Base-by-base conservation (phyloP, 1,140 invertebrate species). In the Brachionus calyciflorus region DNA sequence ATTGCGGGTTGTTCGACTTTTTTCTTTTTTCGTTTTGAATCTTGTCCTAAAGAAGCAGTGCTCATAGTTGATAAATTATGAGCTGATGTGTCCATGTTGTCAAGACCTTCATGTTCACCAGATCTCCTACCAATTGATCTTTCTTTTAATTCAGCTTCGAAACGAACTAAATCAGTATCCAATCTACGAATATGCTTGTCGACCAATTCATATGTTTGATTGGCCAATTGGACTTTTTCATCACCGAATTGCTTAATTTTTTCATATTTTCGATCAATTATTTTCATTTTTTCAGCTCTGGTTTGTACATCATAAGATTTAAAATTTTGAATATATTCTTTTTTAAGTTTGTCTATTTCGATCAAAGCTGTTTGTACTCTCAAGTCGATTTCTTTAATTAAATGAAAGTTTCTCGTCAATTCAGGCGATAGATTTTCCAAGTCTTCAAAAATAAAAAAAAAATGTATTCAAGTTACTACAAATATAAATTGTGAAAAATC, bases 151-250 rank as follows among this genome's bases (percentile, higher is more conserved):
- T 77, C 28, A 7, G 37, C 33, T 14, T 77, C 94, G 84, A 98
- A 98, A 76, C 94, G 89, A 2, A 93, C 93, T 78, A 98, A 87
- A 86, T 98, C 95, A 48, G 93, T 93, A 83, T 98, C 96, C 78
- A 98, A 86, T 77, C 93, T 90, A 78, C 94, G 87, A 79, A 98
- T 98, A 83, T 98, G 94, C 86, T 98, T 98, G 81, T 98, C 95
- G n/a, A 97, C 87, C 87, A 76, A 14, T n/a, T 76, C 73, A 46
- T 76, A 76, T 9, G 73, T 55, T 24, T 76, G 73, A 55, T 76
- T 76, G 14, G 73, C 73, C 6, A 76, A 17, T 26, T 55, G 49
- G n/a, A 76, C 37, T 57, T 76, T 76, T 76, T 76, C 73, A 19
- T 76, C 73, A 9, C 26, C 55, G 44, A 76, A 33, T 17, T 76